phyloP scores from a whole-genome alignment of 1,140 invertebrate species.

The Lepidostoma basale region DNA sequence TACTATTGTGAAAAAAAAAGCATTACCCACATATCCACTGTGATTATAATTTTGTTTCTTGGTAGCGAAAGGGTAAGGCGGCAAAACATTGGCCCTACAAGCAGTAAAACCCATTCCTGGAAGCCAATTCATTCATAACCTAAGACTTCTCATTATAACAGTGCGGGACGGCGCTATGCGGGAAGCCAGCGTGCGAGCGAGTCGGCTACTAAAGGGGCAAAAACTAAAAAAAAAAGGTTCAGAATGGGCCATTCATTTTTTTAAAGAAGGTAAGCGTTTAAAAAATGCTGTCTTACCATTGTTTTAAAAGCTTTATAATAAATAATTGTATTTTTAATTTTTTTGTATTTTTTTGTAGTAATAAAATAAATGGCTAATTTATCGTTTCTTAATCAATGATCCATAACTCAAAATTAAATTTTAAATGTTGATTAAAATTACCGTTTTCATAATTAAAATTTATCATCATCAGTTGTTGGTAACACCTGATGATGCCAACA shows the following conservation, averaged over 20 bases:
- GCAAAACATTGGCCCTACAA: conserved; percentile 17
- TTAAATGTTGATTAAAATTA: too few relatives aligned
- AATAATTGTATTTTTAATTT: too few relatives aligned
- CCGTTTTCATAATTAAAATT: too few relatives aligned
- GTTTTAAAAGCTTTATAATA: too few relatives aligned
- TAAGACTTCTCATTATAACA: conserved; percentile 31
- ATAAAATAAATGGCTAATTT: too few relatives aligned
- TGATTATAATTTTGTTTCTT: not conserved
- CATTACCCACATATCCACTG: not conserved
- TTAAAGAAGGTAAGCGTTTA: conserved; percentile 17
- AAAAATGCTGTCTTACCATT: not conserved
- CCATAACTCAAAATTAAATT: too few relatives aligned
- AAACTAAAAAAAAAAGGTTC: conserved; percentile 26
- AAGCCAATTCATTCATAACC: conserved; percentile 44
- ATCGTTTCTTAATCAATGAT: too few relatives aligned
- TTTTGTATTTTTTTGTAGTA: too few relatives aligned
- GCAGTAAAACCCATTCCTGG: conserved; percentile 31
- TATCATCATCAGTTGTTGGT: too few relatives aligned
- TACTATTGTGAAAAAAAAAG: not conserved
- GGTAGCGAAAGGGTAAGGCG: conserved; percentile 12
- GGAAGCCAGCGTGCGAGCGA: not conserved
- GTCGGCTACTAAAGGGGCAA: not conserved
- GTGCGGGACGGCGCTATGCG: conserved; percentile 2
- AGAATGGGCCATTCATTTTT: conserved; percentile 21
- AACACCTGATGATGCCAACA: too few relatives aligned